These are phyloP conservation scores for Pollimyrus isidori DNA, from an alignment of 2,113 vertebrate genomes.

Conservation along the genomic window DNA sequence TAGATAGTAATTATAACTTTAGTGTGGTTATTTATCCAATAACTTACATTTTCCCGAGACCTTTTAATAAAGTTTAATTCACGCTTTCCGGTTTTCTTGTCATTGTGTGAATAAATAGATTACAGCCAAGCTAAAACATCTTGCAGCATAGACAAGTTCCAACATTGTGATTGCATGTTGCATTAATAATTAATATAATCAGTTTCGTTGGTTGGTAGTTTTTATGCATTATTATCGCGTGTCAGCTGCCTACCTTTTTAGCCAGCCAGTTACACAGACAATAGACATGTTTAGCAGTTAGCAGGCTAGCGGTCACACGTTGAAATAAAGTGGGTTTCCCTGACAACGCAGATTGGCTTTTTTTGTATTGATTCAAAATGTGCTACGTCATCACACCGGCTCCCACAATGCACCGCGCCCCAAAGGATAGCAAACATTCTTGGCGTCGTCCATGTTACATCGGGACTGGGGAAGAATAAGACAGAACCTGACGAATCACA, in stretches of 20 bases:
- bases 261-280: background rate
- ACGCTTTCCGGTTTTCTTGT: background rate
- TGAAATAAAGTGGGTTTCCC: slow-evolving; percentile 40
- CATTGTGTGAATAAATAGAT: background rate
- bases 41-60: background rate
- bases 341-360: slow-evolving; percentile 51
- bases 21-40: background rate
- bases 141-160: background rate
- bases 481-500: background rate
- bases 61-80: background rate
- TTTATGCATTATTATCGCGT: background rate
- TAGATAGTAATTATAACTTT: background rate
- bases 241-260: background rate
- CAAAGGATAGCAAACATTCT: slow-evolving; percentile 38
- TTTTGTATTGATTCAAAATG: slow-evolving; percentile 74
- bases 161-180: background rate
- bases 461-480: background rate
- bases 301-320: background rate
- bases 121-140: background rate
- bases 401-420: slow-evolving; percentile 64
- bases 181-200: background rate
- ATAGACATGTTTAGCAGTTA: background rate
- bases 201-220: background rate
- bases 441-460: slow-evolving; percentile 9
- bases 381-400: slow-evolving; percentile 35